These are phyloP conservation scores for Heteropelma amictum DNA, from an alignment of 2,888 invertebrate species.

Conservation along the genomic window DNA sequence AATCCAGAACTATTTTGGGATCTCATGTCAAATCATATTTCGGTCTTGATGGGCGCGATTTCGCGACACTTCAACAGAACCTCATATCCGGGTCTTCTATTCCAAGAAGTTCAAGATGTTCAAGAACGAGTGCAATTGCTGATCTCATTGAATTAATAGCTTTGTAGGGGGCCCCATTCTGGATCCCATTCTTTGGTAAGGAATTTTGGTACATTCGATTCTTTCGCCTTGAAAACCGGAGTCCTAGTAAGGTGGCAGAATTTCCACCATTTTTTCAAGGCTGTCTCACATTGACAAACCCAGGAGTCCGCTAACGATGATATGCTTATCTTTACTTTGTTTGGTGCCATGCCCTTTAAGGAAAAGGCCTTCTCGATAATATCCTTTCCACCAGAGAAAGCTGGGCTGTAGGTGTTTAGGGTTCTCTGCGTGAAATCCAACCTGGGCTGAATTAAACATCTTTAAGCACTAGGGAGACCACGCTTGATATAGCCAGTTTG, in stretches of 20 bases:
- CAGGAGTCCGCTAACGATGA: slow-evolving; percentile 26
- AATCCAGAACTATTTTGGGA: too few relatives aligned
- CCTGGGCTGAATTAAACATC: slow-evolving; percentile 11
- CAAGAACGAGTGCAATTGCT: slow-evolving; percentile 37
- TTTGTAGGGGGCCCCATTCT: slow-evolving; percentile 31
- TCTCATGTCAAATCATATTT: too few relatives aligned
- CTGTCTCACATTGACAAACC: slow-evolving; percentile 32
- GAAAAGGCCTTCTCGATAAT: slow-evolving; percentile 29
- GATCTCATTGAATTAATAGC: slow-evolving; percentile 41
- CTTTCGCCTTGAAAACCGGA: slow-evolving; percentile 1
- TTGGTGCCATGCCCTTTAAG: slow-evolving; percentile 15
- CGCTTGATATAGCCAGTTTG: slow-evolving; percentile 16
- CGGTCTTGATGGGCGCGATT: too few relatives aligned
- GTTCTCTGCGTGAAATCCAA: slow-evolving; percentile 22
- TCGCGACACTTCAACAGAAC: too few relatives aligned
- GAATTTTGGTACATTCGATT: slow-evolving; percentile 37
- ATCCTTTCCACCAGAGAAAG: slow-evolving; percentile 39
- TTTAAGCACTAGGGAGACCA: slow-evolving; percentile 14
- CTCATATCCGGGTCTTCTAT: too few relatives aligned
- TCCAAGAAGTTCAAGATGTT: too few relatives aligned
- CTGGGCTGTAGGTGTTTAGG: slow-evolving; percentile 24
- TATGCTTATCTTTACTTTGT: slow-evolving; percentile 7
- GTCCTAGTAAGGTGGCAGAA: slow-evolving; percentile 12
- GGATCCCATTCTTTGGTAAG: slow-evolving; percentile 28
- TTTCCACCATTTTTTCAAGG: slow-evolving; percentile 36